Evolutionary conservation across 2,113 vertebrate genomes (phyloP), one percentile per base, ranked within the genome.

Genomic region (Halichoeres trimaculatus): DNA sequence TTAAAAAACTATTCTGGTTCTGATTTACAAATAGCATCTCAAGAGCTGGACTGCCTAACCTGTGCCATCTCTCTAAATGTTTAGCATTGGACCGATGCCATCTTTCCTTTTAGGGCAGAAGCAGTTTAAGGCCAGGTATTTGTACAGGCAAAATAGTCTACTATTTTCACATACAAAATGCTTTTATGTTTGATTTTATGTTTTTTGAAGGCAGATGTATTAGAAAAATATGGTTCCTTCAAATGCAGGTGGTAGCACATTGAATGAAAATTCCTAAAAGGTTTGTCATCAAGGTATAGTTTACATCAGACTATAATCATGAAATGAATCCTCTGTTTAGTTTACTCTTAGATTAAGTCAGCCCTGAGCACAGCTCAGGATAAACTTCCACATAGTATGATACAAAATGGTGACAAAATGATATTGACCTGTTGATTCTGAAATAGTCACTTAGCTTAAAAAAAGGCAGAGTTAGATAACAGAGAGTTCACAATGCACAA

Each of bases 361-460:
- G 8, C 36, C 14, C 36, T 48, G 71, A 80, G 72, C 68, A 77
- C 77, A 80, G 71, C 67, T 76, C 76, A 70, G 58, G 48, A 53
- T 41, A 53, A 14, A 24, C 50, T 35, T 78, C 63, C 69, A 75
- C 45, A 20, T 41, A 20, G 50, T 13, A 45, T 69, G 9, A 58
- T 41, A 67, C 23, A 70, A 74, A 57, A 38, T n/a, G 0, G 4
- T 23, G n/a, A 22, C 17, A 20, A n/a, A 55, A 51, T n/a, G 0
- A n/a, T 34, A 30, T 17, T n/a, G 26, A 62, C 26, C n/a, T 8
- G 5, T 53, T 65, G 58, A 64, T 64, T 55, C 56, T 34, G 8
- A 16, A 68, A 38, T 43, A 61, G 23, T 67, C 20, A 19, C 40
- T 64, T 34, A 17, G n/a, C 0, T 20, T 55, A 60, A 56, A 12